A percentile compares a stretch with the other conserved stretches of the same genome.
Conservation (phyloP, 2,113 vertebrate species). For the Ellobius talpinus region DNA sequence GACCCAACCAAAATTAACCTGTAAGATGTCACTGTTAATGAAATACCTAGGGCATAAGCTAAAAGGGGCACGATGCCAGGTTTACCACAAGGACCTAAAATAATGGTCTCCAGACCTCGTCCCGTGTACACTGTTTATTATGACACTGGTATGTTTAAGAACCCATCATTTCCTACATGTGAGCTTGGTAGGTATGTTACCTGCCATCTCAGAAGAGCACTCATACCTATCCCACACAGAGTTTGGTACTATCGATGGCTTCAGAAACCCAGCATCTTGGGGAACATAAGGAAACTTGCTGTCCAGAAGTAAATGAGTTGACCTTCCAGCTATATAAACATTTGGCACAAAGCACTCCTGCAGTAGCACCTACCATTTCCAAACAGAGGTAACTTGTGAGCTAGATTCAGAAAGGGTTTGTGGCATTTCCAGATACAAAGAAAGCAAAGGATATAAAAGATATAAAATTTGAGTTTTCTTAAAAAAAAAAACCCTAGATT, state of each 20-base stretch:
- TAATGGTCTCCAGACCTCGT: neutral
- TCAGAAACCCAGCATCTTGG: neutral
- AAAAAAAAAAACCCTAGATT: neutral
- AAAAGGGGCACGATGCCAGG: neutral
- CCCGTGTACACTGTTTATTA: neutral
- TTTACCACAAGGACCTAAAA: neutral
- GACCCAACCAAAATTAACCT: neutral
- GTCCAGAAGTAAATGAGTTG: neutral
- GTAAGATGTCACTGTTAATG: slow-evolving; percentile 36
- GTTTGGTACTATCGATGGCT: neutral
- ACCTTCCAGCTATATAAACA: neutral
- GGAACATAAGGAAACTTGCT: neutral
- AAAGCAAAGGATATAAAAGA: neutral
- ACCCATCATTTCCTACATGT: neutral
- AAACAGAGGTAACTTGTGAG: slow-evolving; percentile 20
- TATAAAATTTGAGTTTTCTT: neutral
- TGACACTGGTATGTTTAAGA: neutral
- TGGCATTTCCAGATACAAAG: neutral
- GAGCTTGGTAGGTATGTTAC: neutral
- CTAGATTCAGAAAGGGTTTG: neutral
- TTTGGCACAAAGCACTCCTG: neutral
- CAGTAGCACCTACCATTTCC: neutral
- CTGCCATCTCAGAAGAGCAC: neutral
- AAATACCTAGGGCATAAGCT: slow-evolving; percentile 12
- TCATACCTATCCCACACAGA: neutral